Percentiles rank a stretch among this genome's conserved stretches.
phyloP scores from a whole-genome alignment of 2,797 vertebrate genomes.

The Macroramphosus scolopax region DNA sequence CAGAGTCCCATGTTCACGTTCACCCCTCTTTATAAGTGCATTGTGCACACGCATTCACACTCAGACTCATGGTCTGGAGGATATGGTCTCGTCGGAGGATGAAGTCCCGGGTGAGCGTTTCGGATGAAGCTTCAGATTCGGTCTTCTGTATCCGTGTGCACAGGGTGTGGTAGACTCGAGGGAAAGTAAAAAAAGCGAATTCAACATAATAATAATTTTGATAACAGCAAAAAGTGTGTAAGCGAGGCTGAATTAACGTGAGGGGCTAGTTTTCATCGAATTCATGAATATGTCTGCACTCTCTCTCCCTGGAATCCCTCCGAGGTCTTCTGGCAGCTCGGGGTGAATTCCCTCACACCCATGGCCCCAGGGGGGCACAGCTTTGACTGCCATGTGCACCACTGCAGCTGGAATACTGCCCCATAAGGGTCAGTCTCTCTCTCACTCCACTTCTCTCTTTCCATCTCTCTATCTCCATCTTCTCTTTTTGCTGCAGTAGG shows the following conservation, averaged over 20 bases:
- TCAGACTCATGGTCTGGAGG: conserved; percentile 22
- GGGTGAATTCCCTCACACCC: conserved; percentile 57
- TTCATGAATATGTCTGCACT: conserved; percentile 43
- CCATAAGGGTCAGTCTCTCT: conserved; percentile 63
- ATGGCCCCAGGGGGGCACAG: conserved; percentile 56
- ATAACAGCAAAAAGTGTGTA: conserved; percentile 52
- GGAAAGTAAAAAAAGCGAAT: conserved; percentile 38
- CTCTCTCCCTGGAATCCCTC: conserved; percentile 11
- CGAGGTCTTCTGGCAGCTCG: conserved; percentile 45
- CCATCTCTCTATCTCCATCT: conserved; percentile 11
- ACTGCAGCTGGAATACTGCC: conserved; percentile 63
- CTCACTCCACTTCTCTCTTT: conserved; percentile 22
- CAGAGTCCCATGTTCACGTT: conserved; percentile 46
- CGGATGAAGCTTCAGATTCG: conserved; percentile 31
- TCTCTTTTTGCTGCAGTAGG: conserved; percentile 63
- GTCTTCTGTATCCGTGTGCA: conserved; percentile 37
- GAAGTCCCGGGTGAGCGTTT: conserved; percentile 29
- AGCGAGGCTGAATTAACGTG: conserved; percentile 45
- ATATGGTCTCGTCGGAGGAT: conserved; percentile 21
- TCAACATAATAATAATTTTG: too few species aligned
- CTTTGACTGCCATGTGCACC: conserved; percentile 61
- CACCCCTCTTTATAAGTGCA: conserved; percentile 27
- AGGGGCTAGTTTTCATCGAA: conserved; percentile 45
- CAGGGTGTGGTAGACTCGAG: conserved; percentile 44
- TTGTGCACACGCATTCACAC: conserved; percentile 13